A percentile compares a stretch with the other conserved stretches of the same genome.
Evolutionary conservation across 1,140 invertebrate genomes (phyloP).

Genomic region (Monomorium pharaonis): DNA sequence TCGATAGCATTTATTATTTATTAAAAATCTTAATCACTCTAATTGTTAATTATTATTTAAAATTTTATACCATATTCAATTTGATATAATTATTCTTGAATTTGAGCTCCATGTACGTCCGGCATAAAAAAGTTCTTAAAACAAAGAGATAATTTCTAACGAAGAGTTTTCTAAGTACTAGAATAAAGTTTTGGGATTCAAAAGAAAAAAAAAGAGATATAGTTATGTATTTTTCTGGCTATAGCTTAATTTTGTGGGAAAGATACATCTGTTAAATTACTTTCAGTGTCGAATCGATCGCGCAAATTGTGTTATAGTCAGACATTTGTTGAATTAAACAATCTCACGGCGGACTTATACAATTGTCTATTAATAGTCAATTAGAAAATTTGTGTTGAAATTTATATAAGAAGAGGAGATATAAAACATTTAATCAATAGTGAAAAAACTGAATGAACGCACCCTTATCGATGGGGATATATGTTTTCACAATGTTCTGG

Average conservation of each 20-base stretch:
- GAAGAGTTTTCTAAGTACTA: neutral
- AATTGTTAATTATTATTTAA: neutral
- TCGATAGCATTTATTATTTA: neutral
- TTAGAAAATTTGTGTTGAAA: neutral
- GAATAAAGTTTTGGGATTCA: neutral
- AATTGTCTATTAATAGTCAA: neutral
- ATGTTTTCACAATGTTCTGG: neutral
- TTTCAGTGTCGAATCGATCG: neutral
- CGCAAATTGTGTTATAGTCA: neutral
- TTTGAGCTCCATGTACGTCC: neutral
- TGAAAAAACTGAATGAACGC: neutral
- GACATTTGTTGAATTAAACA: neutral
- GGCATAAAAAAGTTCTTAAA: neutral
- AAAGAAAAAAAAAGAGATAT: too few species aligned
- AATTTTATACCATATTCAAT: neutral
- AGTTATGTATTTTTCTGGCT: neutral
- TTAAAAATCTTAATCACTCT: neutral
- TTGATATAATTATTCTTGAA: neutral
- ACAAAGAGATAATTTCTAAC: neutral
- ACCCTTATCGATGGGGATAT: neutral
- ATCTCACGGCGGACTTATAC: neutral
- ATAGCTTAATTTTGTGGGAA: neutral
- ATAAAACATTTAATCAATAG: neutral
- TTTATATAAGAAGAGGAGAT: neutral
- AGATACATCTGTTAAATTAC: neutral